Conservation (phyloP, 2,113 vertebrate genomes). For the Climacteris rufus region DNA sequence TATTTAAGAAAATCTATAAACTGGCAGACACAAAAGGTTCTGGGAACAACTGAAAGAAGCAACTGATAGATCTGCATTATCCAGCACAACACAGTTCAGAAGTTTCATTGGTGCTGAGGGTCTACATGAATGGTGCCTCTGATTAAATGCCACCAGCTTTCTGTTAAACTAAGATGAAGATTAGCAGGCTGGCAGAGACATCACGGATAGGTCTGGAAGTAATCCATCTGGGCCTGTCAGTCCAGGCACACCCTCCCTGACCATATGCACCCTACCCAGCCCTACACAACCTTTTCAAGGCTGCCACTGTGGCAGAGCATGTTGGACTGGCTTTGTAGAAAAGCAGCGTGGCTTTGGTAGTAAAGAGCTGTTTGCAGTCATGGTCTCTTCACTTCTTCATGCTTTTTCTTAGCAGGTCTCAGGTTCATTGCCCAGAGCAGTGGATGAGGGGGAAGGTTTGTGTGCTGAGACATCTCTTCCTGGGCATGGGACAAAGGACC, state of each 20-base stretch:
- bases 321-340: background rate
- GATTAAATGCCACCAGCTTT: slow-evolving; percentile 7
- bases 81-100: background rate
- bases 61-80: background rate
- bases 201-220: background rate
- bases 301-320: background rate
- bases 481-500: background rate
- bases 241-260: background rate
- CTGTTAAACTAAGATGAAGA: background rate
- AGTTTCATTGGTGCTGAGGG: background rate
- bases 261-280: background rate
- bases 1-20: slow-evolving; percentile 8
- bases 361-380: background rate
- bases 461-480: background rate
- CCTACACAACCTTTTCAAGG: background rate
- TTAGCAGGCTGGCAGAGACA: background rate
- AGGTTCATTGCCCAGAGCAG: background rate
- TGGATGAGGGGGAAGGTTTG: background rate
- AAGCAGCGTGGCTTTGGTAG: background rate
- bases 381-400: background rate
- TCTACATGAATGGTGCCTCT: background rate
- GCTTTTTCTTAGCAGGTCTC: background rate
- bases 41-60: background rate
- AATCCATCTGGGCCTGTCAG: background rate
- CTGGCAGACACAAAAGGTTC: background rate